Conservation (phyloP, 1,140 invertebrate species). For the Drosophila subobscura region DNA sequence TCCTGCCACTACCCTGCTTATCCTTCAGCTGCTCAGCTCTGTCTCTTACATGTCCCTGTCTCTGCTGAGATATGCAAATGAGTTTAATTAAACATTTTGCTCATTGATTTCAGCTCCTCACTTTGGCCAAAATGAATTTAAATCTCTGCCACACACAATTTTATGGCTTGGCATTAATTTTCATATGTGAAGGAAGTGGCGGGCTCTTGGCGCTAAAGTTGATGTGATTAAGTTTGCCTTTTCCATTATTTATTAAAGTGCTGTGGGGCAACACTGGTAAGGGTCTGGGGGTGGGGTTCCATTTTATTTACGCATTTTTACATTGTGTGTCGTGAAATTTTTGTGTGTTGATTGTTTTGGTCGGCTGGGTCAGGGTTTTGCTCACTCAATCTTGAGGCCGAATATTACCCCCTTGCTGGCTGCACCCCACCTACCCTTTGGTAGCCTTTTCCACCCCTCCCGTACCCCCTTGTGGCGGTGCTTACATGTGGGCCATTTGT, state of each 20-base stretch:
- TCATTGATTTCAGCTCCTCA: background rate
- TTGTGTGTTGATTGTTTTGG: conserved; percentile 75
- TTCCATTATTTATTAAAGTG: conserved; percentile 71
- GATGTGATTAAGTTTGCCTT: conserved; percentile 52
- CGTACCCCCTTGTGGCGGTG: conserved; percentile 9
- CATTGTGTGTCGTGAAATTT: conserved; percentile 80
- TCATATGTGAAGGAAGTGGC: conserved; percentile 41
- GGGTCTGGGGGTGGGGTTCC: conserved; percentile 17
- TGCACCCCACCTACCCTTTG: background rate
- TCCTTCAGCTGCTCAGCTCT: conserved; percentile 8
- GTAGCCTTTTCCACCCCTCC: conserved; percentile 6
- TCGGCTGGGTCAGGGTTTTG: conserved; percentile 42
- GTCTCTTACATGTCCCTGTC: background rate
- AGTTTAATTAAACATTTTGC: conserved; percentile 35
- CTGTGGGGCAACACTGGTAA: background rate
- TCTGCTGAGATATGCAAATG: conserved; percentile 31
- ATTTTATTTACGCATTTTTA: conserved; percentile 81
- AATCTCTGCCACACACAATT: conserved; percentile 10
- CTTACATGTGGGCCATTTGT: conserved; percentile 75
- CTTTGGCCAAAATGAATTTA: conserved; percentile 12
- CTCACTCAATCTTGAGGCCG: conserved; percentile 18
- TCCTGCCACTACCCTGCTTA: conserved; percentile 57
- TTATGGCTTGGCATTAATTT: conserved; percentile 41
- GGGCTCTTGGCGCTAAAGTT: conserved; percentile 41
- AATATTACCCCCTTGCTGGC: background rate